These are phyloP conservation scores for Hypselothyrea guttata DNA, from an alignment of 2,888 invertebrate species.

Conservation along the genomic window DNA sequence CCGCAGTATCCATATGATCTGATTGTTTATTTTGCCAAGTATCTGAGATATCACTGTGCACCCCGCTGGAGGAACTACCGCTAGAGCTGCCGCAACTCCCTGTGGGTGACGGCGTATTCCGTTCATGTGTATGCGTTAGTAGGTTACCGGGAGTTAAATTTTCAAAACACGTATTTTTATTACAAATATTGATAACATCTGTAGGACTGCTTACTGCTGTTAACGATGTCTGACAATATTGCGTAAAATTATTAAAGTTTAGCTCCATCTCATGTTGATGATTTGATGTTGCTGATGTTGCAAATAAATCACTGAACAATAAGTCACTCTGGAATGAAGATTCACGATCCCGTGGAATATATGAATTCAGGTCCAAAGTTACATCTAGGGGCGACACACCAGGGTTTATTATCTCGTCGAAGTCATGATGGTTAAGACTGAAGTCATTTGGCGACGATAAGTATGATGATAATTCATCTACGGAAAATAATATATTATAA, in stretches of 20 bases:
- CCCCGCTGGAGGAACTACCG: constrained; percentile 74
- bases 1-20: constrained; percentile 31
- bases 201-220: constrained; percentile 61
- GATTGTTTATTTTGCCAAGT: constrained; percentile 31
- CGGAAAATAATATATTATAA: constrained; percentile 21
- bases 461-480: constrained; percentile 73
- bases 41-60: constrained; percentile 74
- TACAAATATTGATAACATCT: constrained; percentile 76
- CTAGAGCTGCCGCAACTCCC: constrained; percentile 71
- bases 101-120: constrained; percentile 80
- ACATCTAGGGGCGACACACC: constrained; percentile 71
- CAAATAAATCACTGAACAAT: constrained; percentile 43
- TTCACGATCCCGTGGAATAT: constrained; percentile 35
- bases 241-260: constrained; percentile 41
- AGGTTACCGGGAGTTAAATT: constrained; percentile 54
- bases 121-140: constrained; percentile 52
- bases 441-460: constrained; percentile 67
- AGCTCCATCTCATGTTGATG: constrained; percentile 43
- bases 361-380: constrained; percentile 60
- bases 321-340: constrained; percentile 30
- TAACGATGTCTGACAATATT: constrained; percentile 39
- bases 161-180: constrained; percentile 65
- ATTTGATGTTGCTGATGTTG: constrained; percentile 23
- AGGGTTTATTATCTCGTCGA: constrained; percentile 76
- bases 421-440: constrained; percentile 62